Evolutionary conservation across 1,140 invertebrate species (phyloP).

Genomic region (Rhizoglyphus robini): DNA sequence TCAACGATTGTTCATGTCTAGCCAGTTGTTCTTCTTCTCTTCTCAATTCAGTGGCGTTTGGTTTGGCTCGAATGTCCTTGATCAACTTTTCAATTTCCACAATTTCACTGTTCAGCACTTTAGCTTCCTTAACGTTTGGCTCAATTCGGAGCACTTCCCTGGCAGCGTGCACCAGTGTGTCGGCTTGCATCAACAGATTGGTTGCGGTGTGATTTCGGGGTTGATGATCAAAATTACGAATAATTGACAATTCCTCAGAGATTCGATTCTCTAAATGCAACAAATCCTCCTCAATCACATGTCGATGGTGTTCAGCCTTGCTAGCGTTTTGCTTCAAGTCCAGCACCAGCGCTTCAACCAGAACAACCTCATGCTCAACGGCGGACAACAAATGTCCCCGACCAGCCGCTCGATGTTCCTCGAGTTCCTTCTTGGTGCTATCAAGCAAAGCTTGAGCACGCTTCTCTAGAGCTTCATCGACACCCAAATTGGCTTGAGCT

Average conservation of each 20-base stretch:
- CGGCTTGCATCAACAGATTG: neutral
- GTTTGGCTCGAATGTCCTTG: neutral
- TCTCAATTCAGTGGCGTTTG: neutral
- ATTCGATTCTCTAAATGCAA: neutral
- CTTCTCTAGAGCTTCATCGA: neutral
- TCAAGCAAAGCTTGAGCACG: neutral
- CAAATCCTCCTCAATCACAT: neutral
- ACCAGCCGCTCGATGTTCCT: neutral
- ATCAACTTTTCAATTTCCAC: neutral
- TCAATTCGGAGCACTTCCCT: neutral
- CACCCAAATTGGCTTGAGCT: too few species aligned
- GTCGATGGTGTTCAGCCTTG: neutral
- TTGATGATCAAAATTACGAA: neutral
- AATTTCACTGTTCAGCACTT: neutral
- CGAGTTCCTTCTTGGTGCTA: too few species aligned
- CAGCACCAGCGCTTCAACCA: neutral
- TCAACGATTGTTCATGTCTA: neutral
- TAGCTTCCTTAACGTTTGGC: neutral
- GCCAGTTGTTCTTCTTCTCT: neutral
- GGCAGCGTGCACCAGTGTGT: neutral
- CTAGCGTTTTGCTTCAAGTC: neutral
- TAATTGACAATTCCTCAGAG: neutral
- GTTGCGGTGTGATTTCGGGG: neutral
- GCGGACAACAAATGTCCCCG: neutral
- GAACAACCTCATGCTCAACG: neutral